Percentiles rank a stretch among this genome's conserved stretches.
These are phyloP conservation scores for Lagopus leucura DNA, from an alignment of 2,113 vertebrate species.

Conservation along the genomic window DNA sequence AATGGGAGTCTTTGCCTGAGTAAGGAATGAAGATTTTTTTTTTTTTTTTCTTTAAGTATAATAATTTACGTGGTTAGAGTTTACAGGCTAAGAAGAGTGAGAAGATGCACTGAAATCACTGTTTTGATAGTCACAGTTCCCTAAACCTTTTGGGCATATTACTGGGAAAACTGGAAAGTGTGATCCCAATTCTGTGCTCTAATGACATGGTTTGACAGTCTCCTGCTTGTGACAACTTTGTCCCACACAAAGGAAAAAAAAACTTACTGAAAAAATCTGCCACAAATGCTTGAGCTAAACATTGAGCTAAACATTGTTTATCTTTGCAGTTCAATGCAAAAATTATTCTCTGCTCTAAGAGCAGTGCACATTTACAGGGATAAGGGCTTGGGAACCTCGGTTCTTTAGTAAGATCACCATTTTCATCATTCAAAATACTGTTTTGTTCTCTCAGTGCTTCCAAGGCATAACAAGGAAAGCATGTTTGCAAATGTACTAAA, in stretches of 20 bases:
- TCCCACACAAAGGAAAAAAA: neutral
- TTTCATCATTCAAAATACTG: neutral
- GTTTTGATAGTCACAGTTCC: neutral
- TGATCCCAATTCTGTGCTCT: fast-evolving
- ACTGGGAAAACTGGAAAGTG: neutral
- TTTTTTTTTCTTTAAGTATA: neutral
- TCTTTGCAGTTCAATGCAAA: slow-evolving; percentile 15
- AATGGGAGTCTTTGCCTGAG: neutral
- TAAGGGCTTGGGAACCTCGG: neutral
- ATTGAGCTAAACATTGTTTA: neutral
- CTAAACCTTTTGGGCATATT: neutral
- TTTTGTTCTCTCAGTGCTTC: neutral
- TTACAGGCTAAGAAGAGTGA: neutral
- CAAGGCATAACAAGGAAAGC: neutral
- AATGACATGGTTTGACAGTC: neutral
- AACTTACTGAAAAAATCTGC: neutral
- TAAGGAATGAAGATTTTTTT: neutral
- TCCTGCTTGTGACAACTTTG: neutral
- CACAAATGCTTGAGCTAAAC: neutral
- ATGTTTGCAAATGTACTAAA: neutral
- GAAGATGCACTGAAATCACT: neutral
- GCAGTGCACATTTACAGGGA: neutral
- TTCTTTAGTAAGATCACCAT: neutral
- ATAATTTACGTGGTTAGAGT: neutral
- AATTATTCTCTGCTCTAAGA: neutral